Percentiles rank a stretch among this genome's conserved stretches.
Evolutionary conservation across 2,113 vertebrate species (phyloP).

Genomic region (Halcyon malimbica): DNA sequence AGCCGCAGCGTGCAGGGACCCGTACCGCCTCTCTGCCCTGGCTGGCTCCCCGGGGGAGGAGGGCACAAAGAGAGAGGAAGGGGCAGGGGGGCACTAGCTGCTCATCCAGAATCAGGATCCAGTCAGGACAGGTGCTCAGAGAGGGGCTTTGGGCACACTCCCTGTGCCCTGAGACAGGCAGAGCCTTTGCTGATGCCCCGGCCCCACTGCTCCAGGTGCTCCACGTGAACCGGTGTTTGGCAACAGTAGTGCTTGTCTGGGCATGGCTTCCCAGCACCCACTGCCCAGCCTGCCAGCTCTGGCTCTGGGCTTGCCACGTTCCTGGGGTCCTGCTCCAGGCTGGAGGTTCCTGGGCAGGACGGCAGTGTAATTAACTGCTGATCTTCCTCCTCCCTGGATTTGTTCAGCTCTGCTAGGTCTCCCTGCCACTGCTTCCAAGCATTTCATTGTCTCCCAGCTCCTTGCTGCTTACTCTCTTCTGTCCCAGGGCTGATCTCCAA

Average conservation of each 20-base stretch:
- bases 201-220: background rate
- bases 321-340: background rate
- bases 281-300: background rate
- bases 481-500: background rate
- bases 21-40: background rate
- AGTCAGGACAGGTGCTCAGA: background rate
- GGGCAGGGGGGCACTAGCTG: background rate
- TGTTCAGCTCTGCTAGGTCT: background rate
- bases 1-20: background rate
- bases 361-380: background rate
- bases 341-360: background rate
- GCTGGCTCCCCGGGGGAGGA: background rate
- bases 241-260: background rate
- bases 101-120: background rate
- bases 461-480: background rate
- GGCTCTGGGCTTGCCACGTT: background rate
- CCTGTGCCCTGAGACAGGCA: background rate
- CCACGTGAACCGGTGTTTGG: background rate
- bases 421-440: background rate
- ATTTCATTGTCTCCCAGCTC: background rate
- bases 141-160: rapidly evolving
- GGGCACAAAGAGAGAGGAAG: background rate
- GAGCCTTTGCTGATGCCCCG: background rate
- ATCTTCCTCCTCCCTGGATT: background rate
- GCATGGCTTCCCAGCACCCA: background rate